phyloP scores from a whole-genome alignment of 2,888 invertebrate genomes.

The Mamestra brassicae region DNA sequence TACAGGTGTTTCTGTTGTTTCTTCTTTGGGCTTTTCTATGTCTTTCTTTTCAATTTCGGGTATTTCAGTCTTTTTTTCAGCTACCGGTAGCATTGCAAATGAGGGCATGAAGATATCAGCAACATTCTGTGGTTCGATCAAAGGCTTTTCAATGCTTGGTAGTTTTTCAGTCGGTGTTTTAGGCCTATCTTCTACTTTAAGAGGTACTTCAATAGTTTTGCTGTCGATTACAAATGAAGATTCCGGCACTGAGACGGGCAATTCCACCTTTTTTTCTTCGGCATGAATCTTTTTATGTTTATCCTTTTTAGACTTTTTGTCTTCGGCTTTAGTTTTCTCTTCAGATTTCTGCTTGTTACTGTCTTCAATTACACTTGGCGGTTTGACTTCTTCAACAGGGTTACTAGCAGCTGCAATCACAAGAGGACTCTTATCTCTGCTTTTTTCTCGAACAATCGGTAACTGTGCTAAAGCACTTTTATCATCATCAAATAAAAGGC shows the following conservation, averaged over 20 bases:
- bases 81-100: slow-evolving; percentile 14
- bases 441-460: background rate
- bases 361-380: background rate
- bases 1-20: slow-evolving; percentile 13
- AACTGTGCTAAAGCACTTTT: slow-evolving; percentile 6
- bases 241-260: background rate
- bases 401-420: slow-evolving; percentile 1
- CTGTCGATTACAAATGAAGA: background rate
- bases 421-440: slow-evolving; percentile 12
- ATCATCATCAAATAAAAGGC: slow-evolving; percentile 37
- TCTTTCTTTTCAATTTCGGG: slow-evolving; percentile 25
- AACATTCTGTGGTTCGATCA: slow-evolving; percentile 21
- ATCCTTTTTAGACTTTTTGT: slow-evolving; percentile 28
- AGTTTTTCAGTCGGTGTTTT: background rate
- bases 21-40: slow-evolving; percentile 32
- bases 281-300: slow-evolving; percentile 27
- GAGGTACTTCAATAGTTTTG: background rate
- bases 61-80: slow-evolving; percentile 33
- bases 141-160: slow-evolving; percentile 8
- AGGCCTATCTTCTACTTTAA: slow-evolving; percentile 9
- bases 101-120: slow-evolving; percentile 15
- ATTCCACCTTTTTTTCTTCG: slow-evolving; percentile 28
- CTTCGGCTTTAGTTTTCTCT: slow-evolving; percentile 22
- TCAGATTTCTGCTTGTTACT: slow-evolving; percentile 1
- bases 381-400: slow-evolving; percentile 15